Conservation (phyloP, 1,140 invertebrate species). For the Trachelipus rathkii region DNA sequence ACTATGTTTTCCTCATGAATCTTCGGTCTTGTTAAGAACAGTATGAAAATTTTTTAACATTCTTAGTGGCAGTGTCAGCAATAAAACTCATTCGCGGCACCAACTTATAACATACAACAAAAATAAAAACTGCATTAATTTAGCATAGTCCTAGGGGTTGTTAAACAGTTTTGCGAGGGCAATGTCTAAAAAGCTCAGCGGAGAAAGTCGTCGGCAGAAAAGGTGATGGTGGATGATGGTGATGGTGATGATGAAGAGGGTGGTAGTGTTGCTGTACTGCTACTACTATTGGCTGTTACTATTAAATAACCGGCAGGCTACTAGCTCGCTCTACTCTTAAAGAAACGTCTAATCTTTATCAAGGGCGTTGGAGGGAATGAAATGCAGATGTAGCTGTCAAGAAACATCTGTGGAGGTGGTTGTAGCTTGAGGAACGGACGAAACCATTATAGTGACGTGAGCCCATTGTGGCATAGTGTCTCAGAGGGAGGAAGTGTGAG, state of each 20-base stretch:
- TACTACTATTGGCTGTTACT: too few species aligned
- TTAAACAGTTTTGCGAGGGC: neutral
- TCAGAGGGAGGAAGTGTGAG: neutral
- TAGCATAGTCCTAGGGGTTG: neutral
- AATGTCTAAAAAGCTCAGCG: slow-evolving; percentile 3
- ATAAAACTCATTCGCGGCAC: neutral
- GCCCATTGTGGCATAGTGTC: neutral
- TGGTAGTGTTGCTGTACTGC: neutral
- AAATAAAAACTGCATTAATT: neutral
- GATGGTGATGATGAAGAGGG: neutral
- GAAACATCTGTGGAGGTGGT: slow-evolving; percentile 2
- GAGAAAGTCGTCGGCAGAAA: neutral
- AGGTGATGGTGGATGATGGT: slow-evolving; percentile 1
- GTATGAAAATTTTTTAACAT: too few species aligned
- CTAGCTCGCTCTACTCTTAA: too few species aligned
- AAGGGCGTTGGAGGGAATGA: neutral
- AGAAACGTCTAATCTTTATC: too few species aligned
- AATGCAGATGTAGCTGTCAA: neutral
- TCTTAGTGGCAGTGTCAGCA: neutral
- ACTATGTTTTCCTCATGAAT: too few species aligned
- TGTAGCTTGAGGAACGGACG: neutral
- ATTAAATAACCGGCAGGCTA: too few species aligned
- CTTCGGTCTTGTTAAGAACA: too few species aligned
- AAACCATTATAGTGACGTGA: neutral
- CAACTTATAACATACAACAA: too few species aligned